Base-by-base conservation (phyloP, 2,797 vertebrate species). In the Eptatretus atami region DNA sequence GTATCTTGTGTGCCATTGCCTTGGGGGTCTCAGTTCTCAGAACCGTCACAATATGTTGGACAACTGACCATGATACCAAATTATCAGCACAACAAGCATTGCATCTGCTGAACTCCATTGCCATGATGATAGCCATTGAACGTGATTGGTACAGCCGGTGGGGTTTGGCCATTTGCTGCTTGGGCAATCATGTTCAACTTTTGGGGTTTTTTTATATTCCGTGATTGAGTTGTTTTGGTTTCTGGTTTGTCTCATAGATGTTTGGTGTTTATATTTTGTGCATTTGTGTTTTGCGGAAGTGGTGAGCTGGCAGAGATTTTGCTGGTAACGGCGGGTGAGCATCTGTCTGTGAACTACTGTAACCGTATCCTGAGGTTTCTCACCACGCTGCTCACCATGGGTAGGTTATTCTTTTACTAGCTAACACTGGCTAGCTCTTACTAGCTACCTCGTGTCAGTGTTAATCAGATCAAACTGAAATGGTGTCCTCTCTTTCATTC, bases 261-360 rank as follows among this genome's bases (percentile, higher is more conserved):
- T 12, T 15, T 15, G 14, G 24, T 11, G 9, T 52, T 11, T 63
- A 15, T 52, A 15, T 14, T 15, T 25, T 15, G 24, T 25, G 54
- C 3, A 65, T 67, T 65, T 52, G 64, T 53, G 11, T 25, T 19
- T 24, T 9, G 53, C 44, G 25, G 15, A 67, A 98, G 92, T 60
- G 92, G 92, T 15, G 90, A 98, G 66, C 78, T 98, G 64, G 92
- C 96, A 64, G 87, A 98, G 74, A 96, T 98, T 72, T 93, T 98
- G 90, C 93, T 96, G 90, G 83, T 86, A 0, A 98, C 90, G 0
- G 88, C 92, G 70, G 95, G 93, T 65, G 87, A 95, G 73, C 88
- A 79, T 71, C 78, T 98, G 25, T 98, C 92, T 0, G 87, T 88
- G 13, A 96, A 92, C 71, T 98, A 94, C 73, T 98, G 92, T 73